Percentiles rank a stretch among this genome's conserved stretches.
phyloP scores from a whole-genome alignment of 2,888 invertebrate species.

The Drosophila demipolita region DNA sequence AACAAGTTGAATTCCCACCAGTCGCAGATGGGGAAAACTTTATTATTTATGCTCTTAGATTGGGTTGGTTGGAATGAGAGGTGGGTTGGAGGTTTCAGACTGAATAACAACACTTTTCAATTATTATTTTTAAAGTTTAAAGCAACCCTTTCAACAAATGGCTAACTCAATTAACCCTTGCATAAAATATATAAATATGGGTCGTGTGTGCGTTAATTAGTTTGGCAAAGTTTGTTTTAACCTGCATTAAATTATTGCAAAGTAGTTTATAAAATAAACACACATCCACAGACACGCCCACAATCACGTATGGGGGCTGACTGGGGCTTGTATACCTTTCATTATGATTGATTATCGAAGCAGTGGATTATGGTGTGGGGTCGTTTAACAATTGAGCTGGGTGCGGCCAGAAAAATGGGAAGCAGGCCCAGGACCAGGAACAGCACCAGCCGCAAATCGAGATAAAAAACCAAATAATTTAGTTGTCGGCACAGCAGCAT shows the following conservation, averaged over 20 bases:
- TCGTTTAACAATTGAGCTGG: slow-evolving; percentile 70
- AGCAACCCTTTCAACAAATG: slow-evolving; percentile 28
- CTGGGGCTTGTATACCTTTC: slow-evolving; percentile 29
- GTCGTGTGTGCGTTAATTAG: slow-evolving; percentile 39
- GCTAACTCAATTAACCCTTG: slow-evolving; percentile 37
- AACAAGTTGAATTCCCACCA: slow-evolving; percentile 33
- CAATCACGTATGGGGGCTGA: background rate
- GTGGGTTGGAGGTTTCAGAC: background rate
- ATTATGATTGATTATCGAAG: slow-evolving; percentile 75
- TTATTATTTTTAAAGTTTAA: slow-evolving; percentile 13
- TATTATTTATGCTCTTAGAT: slow-evolving; percentile 19
- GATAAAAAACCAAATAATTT: slow-evolving; percentile 66
- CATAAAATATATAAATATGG: slow-evolving; percentile 24
- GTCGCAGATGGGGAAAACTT: slow-evolving; percentile 33
- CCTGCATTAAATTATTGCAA: slow-evolving; percentile 16
- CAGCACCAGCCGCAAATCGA: slow-evolving; percentile 35
- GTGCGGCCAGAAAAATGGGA: background rate
- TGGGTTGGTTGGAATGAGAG: no score
- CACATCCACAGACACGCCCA: slow-evolving; percentile 1
- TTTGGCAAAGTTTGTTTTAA: slow-evolving; percentile 22
- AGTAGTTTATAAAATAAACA: slow-evolving; percentile 14
- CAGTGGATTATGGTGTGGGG: slow-evolving; percentile 39
- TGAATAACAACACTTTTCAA: background rate
- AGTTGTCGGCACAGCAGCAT: slow-evolving; percentile 52
- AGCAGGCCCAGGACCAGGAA: no score